These are phyloP conservation scores for Lasioglossum leucozonium DNA, from an alignment of 2,888 invertebrate genomes.

Conservation along the genomic window DNA sequence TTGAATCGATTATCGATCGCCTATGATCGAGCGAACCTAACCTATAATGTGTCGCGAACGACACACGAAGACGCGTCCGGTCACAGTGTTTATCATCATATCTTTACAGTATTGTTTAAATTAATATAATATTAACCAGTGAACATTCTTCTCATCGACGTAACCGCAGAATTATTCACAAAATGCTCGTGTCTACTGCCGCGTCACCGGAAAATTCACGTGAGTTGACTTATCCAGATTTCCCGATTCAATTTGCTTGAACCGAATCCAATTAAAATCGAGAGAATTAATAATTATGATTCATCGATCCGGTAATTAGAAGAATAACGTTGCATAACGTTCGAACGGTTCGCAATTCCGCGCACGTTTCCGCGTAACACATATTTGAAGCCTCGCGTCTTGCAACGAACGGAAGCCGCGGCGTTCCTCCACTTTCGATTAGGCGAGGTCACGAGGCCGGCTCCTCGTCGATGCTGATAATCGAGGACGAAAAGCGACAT, in stretches of 20 bases:
- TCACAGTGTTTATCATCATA: too few species aligned
- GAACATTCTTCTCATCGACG: too few species aligned
- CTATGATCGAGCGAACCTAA: too few species aligned
- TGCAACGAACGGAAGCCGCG: neutral
- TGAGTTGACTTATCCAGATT: neutral
- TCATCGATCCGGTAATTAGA: neutral
- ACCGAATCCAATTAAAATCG: neutral
- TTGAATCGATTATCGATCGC: too few species aligned
- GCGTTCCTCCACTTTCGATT: slow-evolving; percentile 20
- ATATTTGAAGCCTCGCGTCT: neutral
- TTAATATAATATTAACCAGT: too few species aligned
- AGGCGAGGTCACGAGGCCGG: slow-evolving; percentile 21
- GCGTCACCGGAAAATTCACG: neutral
- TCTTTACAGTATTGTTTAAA: too few species aligned
- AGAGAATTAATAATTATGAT: neutral
- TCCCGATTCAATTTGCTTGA: neutral
- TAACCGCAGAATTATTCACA: neutral
- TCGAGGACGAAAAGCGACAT: slow-evolving; percentile 55
- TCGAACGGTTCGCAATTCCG: neutral
- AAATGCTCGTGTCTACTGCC: neutral
- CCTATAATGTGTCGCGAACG: too few species aligned
- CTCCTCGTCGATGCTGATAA: slow-evolving; percentile 19
- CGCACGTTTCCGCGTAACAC: neutral
- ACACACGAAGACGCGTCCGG: too few species aligned
- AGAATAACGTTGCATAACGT: neutral